Conservation (phyloP, 2,113 vertebrate genomes). For the Heloderma charlesbogerti region DNA sequence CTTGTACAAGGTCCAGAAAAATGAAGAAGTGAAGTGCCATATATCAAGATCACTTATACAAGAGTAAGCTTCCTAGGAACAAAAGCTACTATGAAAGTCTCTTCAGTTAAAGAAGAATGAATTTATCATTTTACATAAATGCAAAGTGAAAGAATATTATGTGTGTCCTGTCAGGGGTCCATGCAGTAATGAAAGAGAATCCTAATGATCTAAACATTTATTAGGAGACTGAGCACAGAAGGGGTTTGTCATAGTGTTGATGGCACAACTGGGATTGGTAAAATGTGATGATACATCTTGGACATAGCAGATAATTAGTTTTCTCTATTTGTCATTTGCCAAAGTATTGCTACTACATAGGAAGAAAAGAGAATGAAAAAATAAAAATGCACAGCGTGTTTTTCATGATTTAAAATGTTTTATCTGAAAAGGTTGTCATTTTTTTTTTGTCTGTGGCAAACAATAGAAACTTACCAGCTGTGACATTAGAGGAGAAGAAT, state of each 20-base stretch:
- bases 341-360: conserved; percentile 52
- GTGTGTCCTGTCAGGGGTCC: neutral
- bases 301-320: neutral
- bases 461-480: conserved; percentile 32
- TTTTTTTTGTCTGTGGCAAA: conserved; percentile 47
- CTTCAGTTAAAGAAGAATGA: neutral
- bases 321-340: neutral
- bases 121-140: neutral
- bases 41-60: neutral
- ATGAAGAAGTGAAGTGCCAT: neutral
- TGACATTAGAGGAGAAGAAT: fast-evolving
- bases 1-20: neutral
- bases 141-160: neutral
- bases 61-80: neutral
- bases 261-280: neutral
- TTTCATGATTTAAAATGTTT: conserved; percentile 65
- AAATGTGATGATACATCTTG: neutral
- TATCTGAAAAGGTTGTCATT: conserved; percentile 39
- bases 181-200: fast-evolving
- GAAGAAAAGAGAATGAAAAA: conserved; percentile 52
- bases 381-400: conserved; percentile 3
- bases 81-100: neutral
- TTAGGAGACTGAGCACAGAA: neutral
- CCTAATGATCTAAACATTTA: neutral
- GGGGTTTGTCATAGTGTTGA: neutral